These are phyloP conservation scores for Rhimphoctona megacephalus DNA, from an alignment of 2,888 invertebrate species.

Conservation along the genomic window DNA sequence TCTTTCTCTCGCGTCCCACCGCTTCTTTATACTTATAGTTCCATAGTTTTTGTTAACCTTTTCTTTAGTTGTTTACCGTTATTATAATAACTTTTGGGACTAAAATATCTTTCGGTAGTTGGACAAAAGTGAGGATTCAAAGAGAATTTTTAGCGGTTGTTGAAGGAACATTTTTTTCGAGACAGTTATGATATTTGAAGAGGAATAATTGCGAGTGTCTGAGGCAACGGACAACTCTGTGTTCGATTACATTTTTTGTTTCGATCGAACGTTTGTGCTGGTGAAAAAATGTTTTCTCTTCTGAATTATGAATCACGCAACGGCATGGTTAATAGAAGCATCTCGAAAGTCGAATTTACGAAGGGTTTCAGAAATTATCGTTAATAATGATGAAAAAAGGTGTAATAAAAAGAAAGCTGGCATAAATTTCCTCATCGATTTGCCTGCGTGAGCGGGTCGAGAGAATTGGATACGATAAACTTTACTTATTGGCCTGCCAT, in stretches of 20 bases:
- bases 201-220: neutral
- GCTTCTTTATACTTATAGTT: constrained; percentile 19
- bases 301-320: neutral
- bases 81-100: neutral
- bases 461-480: constrained; percentile 47
- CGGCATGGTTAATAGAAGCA: neutral
- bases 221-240: neutral
- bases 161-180: neutral
- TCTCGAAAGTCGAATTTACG: neutral
- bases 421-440: constrained; percentile 56
- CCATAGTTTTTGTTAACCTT: neutral
- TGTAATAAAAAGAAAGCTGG: neutral
- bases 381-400: neutral
- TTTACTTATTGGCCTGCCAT: constrained; percentile 54
- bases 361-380: neutral
- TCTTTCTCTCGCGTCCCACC: neutral
- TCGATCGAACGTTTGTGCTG: neutral
- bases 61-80: neutral
- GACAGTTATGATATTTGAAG: neutral
- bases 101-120: neutral
- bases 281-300: neutral
- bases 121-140: neutral
- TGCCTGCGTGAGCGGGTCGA: constrained; percentile 2
- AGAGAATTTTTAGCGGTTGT: neutral
- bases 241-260: neutral